Conservation (phyloP, 2,888 invertebrate genomes). For the Didymodactylos carnosus region DNA sequence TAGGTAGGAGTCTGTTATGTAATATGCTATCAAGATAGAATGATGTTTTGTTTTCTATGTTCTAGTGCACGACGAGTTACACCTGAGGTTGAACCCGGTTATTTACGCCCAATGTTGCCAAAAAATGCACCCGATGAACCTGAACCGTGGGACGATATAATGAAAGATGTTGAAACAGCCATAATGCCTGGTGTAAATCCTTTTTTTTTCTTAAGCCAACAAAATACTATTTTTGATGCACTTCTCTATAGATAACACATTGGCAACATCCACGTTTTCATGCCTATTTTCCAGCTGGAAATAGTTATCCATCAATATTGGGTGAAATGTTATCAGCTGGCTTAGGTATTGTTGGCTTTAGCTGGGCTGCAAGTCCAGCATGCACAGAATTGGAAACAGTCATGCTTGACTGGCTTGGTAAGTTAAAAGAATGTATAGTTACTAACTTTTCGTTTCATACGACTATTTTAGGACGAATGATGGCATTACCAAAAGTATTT, state of each 20-base stretch:
- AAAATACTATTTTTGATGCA: background rate
- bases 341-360: conserved; percentile 90
- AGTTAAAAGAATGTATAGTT: conserved; percentile 38
- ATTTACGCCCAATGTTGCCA: conserved; percentile 25
- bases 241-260: conserved; percentile 41
- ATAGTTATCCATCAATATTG: conserved; percentile 83
- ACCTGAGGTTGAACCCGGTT: conserved; percentile 24
- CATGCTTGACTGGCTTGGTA: conserved; percentile 66
- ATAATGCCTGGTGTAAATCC: conserved; percentile 33
- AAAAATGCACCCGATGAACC: conserved; percentile 24
- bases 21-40: too few species aligned
- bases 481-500: conserved; percentile 70
- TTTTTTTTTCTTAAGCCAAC: conserved; percentile 18
- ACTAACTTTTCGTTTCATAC: too few species aligned
- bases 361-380: conserved; percentile 75
- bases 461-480: conserved; percentile 37
- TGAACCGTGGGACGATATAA: conserved; percentile 26
- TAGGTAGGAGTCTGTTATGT: conserved; percentile 19
- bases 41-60: background rate
- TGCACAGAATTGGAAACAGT: conserved; percentile 87
- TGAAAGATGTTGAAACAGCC: conserved; percentile 27
- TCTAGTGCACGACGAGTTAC: conserved; percentile 18
- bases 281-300: conserved; percentile 94
- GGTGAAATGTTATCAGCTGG: conserved; percentile 91
- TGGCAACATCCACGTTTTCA: conserved; percentile 98